Base-by-base conservation (phyloP, 2,113 vertebrate genomes). In the Onychorhynchus coronatus region DNA sequence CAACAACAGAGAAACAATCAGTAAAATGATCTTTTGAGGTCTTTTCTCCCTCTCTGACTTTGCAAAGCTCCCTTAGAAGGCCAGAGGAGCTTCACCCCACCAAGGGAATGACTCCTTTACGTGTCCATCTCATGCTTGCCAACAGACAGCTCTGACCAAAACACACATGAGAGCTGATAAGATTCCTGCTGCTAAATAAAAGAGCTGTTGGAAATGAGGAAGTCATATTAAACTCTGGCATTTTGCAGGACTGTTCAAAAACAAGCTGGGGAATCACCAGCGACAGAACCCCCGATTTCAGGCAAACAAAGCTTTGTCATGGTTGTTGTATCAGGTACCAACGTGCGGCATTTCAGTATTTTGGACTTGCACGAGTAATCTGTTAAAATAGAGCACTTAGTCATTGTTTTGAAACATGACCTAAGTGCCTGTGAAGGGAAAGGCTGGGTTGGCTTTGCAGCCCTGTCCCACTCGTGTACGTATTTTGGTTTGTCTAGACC, bases 381-480 rank as follows among this genome's bases (percentile, higher is more conserved):
- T 91, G 95, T 96, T 96, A 96, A 97, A 96, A 96, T 95, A 96
- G 96, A 97, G 93, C 93, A 92, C 96, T 95, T 96, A 96, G 95
- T 95, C 93, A 92, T 96, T 96, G 96, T 96, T 96, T 96, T 94
- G 93, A 96, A 95, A 95, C 16, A 95, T 95, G 92, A 96, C 85
- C 96, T 94, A 94, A 97, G 72, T 55, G 75, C 68, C 91, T 92
- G 95, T 80, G 63, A 59, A 74, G 86, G 91, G 96, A 66, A 68
- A 88, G 72, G 95, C 75, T 82, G 95, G 50, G 23, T 70, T 13
- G 66, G 85, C 93, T 91, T 12, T 20, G 85, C 73, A 91, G 95
- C 85, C 33, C 33, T 82, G 92, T 71, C 37, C 90, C 92, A 74
- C 35, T 84, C 41, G 35, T 5, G 92, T 9, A 90, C 79, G 16